Conservation (phyloP, 2,113 vertebrate species). For the Puma concolor region DNA sequence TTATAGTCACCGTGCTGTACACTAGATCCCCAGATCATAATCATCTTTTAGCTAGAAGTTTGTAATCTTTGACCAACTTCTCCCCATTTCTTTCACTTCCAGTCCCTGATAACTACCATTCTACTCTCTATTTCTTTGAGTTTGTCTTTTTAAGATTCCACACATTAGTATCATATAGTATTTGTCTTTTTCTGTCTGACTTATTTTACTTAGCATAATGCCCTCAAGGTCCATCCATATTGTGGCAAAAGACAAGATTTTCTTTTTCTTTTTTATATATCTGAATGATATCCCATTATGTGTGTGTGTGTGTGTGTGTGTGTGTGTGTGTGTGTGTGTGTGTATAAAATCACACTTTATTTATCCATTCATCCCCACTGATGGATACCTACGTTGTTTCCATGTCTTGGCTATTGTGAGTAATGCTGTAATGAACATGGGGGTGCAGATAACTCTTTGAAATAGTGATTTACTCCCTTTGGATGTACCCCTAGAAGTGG, state of each 20-base stretch:
- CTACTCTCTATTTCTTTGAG: not conserved
- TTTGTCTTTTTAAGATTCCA: not conserved
- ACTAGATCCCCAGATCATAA: not conserved
- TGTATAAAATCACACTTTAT: not conserved
- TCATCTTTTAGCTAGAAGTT: not conserved
- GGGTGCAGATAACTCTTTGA: not conserved
- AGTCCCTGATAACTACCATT: not conserved
- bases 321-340: not conserved
- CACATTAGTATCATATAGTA: not conserved
- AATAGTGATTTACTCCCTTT: not conserved
- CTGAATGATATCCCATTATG: not conserved
- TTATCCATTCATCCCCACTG: not conserved
- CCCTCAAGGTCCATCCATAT: not conserved
- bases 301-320: not conserved
- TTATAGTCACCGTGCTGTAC: not conserved
- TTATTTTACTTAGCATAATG: not conserved
- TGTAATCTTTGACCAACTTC: not conserved
- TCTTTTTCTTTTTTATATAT: not conserved
- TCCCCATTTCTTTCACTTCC: not conserved
- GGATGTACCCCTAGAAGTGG: not conserved
- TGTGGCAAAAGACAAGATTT: not conserved
- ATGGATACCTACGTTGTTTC: not conserved
- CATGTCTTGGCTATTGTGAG: not conserved
- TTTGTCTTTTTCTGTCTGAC: not conserved
- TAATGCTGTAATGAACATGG: not conserved